A percentile compares a stretch with the other conserved stretches of the same genome.
phyloP scores from a whole-genome alignment of 2,113 vertebrate genomes.

The Anoplopoma fimbria region DNA sequence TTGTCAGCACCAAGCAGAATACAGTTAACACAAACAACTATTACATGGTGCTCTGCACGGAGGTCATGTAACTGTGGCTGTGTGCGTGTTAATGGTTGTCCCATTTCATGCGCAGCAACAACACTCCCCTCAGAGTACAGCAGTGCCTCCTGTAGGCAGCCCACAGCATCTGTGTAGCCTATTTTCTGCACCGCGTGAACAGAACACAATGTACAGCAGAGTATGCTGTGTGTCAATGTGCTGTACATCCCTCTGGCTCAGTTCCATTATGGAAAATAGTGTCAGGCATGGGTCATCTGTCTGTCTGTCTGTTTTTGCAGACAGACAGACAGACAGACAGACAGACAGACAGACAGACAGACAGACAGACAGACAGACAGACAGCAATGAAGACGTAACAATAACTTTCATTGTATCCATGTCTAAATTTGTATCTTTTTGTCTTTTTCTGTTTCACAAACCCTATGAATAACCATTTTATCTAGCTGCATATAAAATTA shows the following conservation, averaged over 20 bases:
- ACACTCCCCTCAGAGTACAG: slow-evolving; percentile 37
- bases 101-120: slow-evolving; percentile 31
- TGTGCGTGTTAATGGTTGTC: slow-evolving; percentile 21
- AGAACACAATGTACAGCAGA: slow-evolving; percentile 42
- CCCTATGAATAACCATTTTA: background rate
- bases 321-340: too few relatives aligned
- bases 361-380: too few relatives aligned
- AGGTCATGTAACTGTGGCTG: background rate
- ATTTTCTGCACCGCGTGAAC: slow-evolving; percentile 1
- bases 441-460: background rate
- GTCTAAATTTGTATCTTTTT: background rate
- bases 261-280: background rate
- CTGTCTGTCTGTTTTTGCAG: too few relatives aligned
- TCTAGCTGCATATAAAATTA: background rate
- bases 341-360: too few relatives aligned
- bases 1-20: background rate
- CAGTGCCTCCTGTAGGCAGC: slow-evolving; percentile 58
- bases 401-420: background rate
- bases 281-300: background rate
- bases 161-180: background rate
- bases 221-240: background rate
- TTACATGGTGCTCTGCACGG: background rate
- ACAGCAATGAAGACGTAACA: background rate
- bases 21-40: background rate
- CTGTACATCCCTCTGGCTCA: slow-evolving; percentile 1